Conservation (phyloP, 2,888 invertebrate genomes). For the Chrysolina americana region DNA sequence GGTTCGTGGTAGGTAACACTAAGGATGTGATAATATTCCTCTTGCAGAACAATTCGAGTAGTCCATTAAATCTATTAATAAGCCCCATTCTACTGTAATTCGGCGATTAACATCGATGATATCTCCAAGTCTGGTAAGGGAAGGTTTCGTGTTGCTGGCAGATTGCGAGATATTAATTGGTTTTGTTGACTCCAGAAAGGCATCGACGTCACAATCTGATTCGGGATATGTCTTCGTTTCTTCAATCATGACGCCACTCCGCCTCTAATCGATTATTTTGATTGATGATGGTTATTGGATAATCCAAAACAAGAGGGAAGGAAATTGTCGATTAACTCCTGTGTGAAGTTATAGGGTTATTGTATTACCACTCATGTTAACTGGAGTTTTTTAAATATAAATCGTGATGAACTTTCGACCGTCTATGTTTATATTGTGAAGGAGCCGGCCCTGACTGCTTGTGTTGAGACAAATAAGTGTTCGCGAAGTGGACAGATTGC, state of each 20-base stretch:
- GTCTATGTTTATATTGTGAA: too few species aligned
- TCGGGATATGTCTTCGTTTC: neutral
- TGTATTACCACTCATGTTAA: too few species aligned
- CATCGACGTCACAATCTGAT: neutral
- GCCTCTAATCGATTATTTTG: too few species aligned
- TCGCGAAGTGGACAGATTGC: too few species aligned
- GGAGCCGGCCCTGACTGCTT: too few species aligned
- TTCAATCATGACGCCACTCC: neutral
- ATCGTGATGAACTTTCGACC: too few species aligned
- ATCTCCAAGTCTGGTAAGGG: conserved; percentile 6
- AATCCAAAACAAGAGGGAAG: too few species aligned
- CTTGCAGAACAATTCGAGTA: conserved; percentile 25
- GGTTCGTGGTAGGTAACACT: conserved; percentile 33
- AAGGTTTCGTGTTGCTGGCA: conserved; percentile 9
- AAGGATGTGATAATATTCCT: conserved; percentile 34
- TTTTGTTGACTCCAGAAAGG: conserved; percentile 7
- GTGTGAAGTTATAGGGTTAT: too few species aligned
- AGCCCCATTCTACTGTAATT: conserved; percentile 32
- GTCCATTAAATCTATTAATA: conserved; percentile 36
- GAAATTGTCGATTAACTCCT: too few species aligned
- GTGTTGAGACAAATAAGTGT: too few species aligned
- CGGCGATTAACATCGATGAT: conserved; percentile 28
- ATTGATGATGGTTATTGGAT: too few species aligned
- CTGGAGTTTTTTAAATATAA: too few species aligned
- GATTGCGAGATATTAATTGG: conserved; percentile 10